phyloP scores from a whole-genome alignment of 37 sponge, comb jelly and placozoan genomes.

The Eunapius fragilis region DNA sequence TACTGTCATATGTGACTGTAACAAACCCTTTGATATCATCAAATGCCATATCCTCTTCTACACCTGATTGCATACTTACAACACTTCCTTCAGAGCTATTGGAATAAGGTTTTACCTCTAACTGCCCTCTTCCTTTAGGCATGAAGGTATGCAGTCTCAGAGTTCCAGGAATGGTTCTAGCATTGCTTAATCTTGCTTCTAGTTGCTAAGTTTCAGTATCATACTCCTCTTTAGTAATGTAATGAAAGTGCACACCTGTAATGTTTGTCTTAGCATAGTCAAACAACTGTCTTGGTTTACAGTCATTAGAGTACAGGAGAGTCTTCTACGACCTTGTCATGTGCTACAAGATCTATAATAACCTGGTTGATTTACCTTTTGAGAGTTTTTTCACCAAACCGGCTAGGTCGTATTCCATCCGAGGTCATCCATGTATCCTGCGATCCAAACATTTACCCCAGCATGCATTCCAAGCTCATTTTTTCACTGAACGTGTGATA shows the following conservation, averaged over 20 bases:
- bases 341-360: too few species aligned
- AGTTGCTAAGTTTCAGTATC: background rate
- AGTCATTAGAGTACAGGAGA: too few species aligned
- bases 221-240: constrained; percentile 37
- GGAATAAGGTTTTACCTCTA: constrained; percentile 24
- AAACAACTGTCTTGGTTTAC: constrained; percentile 48
- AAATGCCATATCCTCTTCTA: constrained; percentile 13
- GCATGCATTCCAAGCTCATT: too few species aligned
- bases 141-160: constrained; percentile 37
- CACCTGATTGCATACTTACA: constrained; percentile 5
- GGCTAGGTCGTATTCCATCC: too few species aligned
- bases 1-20: constrained; percentile 12
- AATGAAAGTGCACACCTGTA: constrained; percentile 11
- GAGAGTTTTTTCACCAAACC: too few species aligned
- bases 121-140: constrained; percentile 9
- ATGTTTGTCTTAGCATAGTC: constrained; percentile 45
- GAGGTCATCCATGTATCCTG: too few species aligned
- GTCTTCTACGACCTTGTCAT: too few species aligned
- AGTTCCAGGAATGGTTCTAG: constrained; percentile 49
- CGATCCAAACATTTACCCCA: too few species aligned
- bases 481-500: too few species aligned
- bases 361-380: too few species aligned
- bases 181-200: constrained; percentile 20
- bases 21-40: constrained; percentile 47
- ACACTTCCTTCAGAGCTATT: background rate